Evolutionary conservation across 2,797 vertebrate species (phyloP), one percentile per base, ranked within the genome.

Genomic region (Acanthis flammea): DNA sequence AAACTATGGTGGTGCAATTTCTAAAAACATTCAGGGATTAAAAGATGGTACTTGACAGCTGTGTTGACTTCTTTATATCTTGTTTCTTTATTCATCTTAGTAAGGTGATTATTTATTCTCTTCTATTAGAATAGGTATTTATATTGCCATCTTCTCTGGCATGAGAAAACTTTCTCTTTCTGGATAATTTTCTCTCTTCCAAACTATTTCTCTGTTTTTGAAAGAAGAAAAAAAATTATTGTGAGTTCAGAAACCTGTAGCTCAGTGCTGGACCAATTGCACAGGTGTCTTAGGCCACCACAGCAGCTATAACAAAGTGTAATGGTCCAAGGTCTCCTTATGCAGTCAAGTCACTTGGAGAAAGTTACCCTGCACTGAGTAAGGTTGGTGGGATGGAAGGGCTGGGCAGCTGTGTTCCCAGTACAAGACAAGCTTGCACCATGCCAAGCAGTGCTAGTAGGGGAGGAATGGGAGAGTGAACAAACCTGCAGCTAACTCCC

Each of bases 71-170:
- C 68, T 57, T 80, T 92, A 28, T 62, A 27, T 86, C 62, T 96
- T 12, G 1, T 88, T 92, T 45, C 62, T 89, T 81, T 86, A 88
- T 77, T 44, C 27, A 60, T 90, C 44, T 82, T 70, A 85, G 37
- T 78, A 42, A 73, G 39, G 28, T 21, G 22, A 86, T 88, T 81
- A 91, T 81, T 92, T 96, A 55, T 94, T 88, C 41, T 78, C 17
- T 74, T 94, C 70, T 91, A 35, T 82, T 62, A 70, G 28, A 33
- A 25, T 21, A 86, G 87, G 15, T 89, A 42, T 63, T 94, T 78
- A 58, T 78, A 28, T 15, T 68, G 54, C 28, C 14, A 3, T 67
- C 24, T 31, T 68, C 53, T 71, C 84, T 91, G 73, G 50, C 37
- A 37, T 18, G 37, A 65, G 72, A 86, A 53, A 48, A 65, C 51